Conservation (phyloP, 1,140 invertebrate genomes). For the Drosophila suzukii region DNA sequence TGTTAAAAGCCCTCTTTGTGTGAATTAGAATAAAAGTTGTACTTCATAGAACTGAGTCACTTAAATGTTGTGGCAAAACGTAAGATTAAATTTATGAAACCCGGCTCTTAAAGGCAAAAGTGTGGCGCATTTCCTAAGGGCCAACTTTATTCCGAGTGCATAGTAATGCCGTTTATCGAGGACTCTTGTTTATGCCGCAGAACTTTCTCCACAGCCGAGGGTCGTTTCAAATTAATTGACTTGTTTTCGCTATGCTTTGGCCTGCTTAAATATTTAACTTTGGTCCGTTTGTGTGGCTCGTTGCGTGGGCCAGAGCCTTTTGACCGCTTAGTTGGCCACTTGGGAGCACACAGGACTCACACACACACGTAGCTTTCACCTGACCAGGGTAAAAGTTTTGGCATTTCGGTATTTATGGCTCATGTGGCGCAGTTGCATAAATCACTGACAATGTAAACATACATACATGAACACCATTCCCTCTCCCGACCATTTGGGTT, state of each 20-base stretch:
- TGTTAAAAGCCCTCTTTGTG: too few relatives aligned
- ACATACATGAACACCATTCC: background rate
- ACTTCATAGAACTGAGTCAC: too few relatives aligned
- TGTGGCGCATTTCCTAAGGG: background rate
- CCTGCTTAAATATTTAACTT: conserved; percentile 82
- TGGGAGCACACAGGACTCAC: conserved; percentile 48
- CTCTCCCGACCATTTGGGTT: conserved; percentile 25
- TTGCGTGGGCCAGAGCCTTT: conserved; percentile 51
- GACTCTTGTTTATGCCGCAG: conserved; percentile 31
- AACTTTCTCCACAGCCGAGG: conserved; percentile 17
- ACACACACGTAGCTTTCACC: conserved; percentile 36
- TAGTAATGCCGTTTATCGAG: conserved; percentile 34
- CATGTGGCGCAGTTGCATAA: conserved; percentile 82
- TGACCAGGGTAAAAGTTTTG: conserved; percentile 69
- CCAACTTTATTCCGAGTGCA: conserved; percentile 4
- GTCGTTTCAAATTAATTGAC: conserved; percentile 81
- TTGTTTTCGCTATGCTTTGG: conserved; percentile 62
- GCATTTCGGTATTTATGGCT: conserved; percentile 83
- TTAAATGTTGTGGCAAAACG: too few relatives aligned
- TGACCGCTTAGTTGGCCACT: conserved; percentile 80
- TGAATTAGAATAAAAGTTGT: too few relatives aligned
- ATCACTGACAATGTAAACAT: conserved; percentile 82
- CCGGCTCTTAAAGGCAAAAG: background rate
- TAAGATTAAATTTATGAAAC: too few relatives aligned
- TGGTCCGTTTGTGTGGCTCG: conserved; percentile 60